Evolutionary conservation across 2,888 invertebrate species (phyloP).

Genomic region (Tryphoninae sp.): DNA sequence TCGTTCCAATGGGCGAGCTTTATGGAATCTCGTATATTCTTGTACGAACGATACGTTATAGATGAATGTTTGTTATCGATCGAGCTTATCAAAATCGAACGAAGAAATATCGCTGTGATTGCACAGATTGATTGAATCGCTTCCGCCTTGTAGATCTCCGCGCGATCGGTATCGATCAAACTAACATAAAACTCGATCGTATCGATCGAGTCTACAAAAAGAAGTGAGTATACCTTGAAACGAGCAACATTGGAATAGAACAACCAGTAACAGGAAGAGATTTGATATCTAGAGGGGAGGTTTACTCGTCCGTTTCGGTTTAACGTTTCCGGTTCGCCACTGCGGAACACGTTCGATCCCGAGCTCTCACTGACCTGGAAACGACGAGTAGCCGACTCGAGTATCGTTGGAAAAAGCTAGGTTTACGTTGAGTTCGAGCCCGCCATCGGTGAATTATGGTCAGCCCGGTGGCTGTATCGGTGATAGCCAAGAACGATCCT

Average conservation of each 20-base stretch:
- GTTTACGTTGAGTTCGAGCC: conserved; percentile 43
- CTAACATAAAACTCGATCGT: no score
- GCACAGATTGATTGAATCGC: neutral
- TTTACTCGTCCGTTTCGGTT: conserved; percentile 28
- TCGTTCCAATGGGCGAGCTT: neutral
- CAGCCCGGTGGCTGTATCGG: conserved; percentile 55
- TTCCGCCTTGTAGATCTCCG: neutral
- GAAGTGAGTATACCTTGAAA: neutral
- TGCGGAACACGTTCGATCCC: conserved; percentile 7
- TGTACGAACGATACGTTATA: neutral
- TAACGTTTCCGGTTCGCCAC: conserved; percentile 39
- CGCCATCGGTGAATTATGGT: conserved; percentile 55
- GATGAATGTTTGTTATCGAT: conserved; percentile 15
- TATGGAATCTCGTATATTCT: neutral
- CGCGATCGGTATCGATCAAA: no score
- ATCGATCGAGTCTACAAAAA: no score
- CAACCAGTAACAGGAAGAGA: conserved; percentile 15
- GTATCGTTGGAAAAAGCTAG: conserved; percentile 31
- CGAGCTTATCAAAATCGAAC: conserved; percentile 15
- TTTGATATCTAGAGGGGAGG: conserved; percentile 13
- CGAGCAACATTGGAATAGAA: conserved; percentile 19
- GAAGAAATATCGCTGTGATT: neutral
- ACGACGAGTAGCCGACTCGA: conserved; percentile 25
- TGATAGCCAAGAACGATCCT: conserved; percentile 51
- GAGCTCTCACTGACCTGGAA: conserved; percentile 48